Evolutionary conservation across 92 coral and sea anemone genomes (phyloP).

Genomic region (Scolanthus callimorphus): DNA sequence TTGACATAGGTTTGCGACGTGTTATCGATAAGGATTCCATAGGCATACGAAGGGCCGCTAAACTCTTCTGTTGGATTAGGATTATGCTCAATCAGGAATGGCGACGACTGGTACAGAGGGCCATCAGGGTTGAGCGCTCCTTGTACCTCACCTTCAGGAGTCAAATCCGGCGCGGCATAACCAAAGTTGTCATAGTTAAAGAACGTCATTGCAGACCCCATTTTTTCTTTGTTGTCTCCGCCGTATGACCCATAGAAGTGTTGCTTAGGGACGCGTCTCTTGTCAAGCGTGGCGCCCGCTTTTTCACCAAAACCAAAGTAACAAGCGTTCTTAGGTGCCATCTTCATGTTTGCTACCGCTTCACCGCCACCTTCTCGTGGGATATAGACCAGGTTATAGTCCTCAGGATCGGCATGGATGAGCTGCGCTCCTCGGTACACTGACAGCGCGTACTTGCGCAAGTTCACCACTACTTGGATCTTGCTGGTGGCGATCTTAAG

Average conservation of each 20-base stretch:
- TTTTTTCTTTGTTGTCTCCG: conserved; percentile 49
- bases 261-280: conserved; percentile 73
- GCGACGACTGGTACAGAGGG: conserved; percentile 77
- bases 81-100: conserved; percentile 72
- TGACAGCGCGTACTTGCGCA: conserved; percentile 57
- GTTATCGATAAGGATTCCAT: conserved; percentile 74
- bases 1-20: conserved; percentile 73
- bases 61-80: conserved; percentile 62
- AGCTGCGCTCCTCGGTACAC: conserved; percentile 65
- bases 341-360: conserved; percentile 66
- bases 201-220: conserved; percentile 69
- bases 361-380: conserved; percentile 50
- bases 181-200: conserved; percentile 82
- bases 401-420: conserved; percentile 69
- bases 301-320: conserved; percentile 78
- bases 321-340: conserved; percentile 65
- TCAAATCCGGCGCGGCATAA: conserved; percentile 68
- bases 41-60: conserved; percentile 62
- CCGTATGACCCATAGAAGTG: conserved; percentile 79
- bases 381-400: conserved; percentile 59
- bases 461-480: conserved; percentile 44
- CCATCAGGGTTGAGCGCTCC: conserved; percentile 71
- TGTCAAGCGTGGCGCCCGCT: conserved; percentile 67
- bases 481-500: conserved; percentile 34
- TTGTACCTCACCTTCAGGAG: conserved; percentile 63